Percentiles rank a stretch among this genome's conserved stretches.
Evolutionary conservation across 2,888 invertebrate species (phyloP).

Genomic region (Heliconius erato): DNA sequence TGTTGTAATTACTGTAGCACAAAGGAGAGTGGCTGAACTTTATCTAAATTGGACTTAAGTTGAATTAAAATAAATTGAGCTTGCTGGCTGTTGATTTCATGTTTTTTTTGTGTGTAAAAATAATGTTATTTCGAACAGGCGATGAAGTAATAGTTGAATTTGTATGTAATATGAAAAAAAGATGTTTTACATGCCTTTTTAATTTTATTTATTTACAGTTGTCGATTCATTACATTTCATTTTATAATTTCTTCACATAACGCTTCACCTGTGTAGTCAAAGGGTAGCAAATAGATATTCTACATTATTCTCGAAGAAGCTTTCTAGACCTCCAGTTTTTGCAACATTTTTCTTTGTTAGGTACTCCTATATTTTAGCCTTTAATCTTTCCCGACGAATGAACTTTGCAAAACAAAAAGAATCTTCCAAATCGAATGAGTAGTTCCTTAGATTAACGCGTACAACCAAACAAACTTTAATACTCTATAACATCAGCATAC

Average conservation of each 20-base stretch:
- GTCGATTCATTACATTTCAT: not conserved
- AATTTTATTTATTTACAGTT: not conserved
- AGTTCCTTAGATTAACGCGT: not conserved
- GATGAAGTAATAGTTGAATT: too few relatives aligned
- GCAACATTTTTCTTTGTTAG: not conserved
- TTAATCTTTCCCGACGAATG: not conserved
- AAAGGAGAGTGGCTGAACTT: slow-evolving; percentile 2
- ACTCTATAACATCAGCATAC: not conserved
- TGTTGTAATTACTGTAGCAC: slow-evolving; percentile 19
- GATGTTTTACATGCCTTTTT: too few relatives aligned
- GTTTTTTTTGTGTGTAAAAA: not conserved
- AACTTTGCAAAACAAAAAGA: not conserved
- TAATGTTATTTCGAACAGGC: not conserved
- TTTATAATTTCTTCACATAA: not conserved
- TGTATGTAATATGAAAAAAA: too few relatives aligned
- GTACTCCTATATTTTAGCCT: not conserved
- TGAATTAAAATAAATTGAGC: not conserved
- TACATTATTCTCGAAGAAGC: too few relatives aligned
- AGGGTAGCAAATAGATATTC: too few relatives aligned
- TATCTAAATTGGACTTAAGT: slow-evolving; percentile 4
- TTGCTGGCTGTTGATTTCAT: not conserved
- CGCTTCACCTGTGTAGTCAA: too few relatives aligned
- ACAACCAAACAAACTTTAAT: not conserved
- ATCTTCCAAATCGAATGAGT: not conserved
- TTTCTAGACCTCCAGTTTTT: too few relatives aligned